Base-by-base conservation (phyloP, 1,140 invertebrate genomes). In the Drosophila nebulosa region DNA sequence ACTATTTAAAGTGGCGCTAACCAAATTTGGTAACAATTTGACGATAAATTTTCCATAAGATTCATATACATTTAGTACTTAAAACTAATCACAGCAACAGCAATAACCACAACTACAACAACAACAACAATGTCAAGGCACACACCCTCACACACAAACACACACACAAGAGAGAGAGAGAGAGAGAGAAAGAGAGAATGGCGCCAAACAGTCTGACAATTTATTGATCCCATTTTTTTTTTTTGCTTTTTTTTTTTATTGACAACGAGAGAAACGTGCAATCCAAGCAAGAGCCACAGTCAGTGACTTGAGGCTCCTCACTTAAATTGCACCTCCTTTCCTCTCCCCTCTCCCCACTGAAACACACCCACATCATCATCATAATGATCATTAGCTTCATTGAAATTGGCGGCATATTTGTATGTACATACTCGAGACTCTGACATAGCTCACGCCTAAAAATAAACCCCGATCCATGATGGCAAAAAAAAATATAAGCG, bases 181-280 rank as follows among this genome's bases (percentile, higher is more conserved):
- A 26, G 52, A 53, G 53, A 9, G 27, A 18, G 30, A 6, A 51
- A 16, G 32, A 18, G 36, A 50, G 68, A 69, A 73, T 79, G 83
- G 83, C 83, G 83, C 84, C 83, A 88, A 88, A 88, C 78, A 64
- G 83, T 88, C 83, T 83, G 74, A 83, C 72, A 83, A 83, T 83
- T 78, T 83, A 83, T 83, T 83, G 66, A 83, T 83, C 79, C 79
- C 79, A 83, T 78, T 81, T 81, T 32, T 10, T 24, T 24, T 24
- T 24, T n/a, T n/a, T n/a, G n/a, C n/a, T 24, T 24, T 24, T 24
- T 3, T 12, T 32, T 32, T 32, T 78, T 83, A 83, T 88, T 79
- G 88, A 81, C 83, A 67, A 74, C 59, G 64, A 35, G 64, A 35
- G 55, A 61, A 42, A 55, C 52, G 39, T 46, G 52, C 52, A 50